Percentiles rank a stretch among this genome's conserved stretches.
Conservation (phyloP, 2,113 vertebrate species). For the Myotis brandtii region DNA sequence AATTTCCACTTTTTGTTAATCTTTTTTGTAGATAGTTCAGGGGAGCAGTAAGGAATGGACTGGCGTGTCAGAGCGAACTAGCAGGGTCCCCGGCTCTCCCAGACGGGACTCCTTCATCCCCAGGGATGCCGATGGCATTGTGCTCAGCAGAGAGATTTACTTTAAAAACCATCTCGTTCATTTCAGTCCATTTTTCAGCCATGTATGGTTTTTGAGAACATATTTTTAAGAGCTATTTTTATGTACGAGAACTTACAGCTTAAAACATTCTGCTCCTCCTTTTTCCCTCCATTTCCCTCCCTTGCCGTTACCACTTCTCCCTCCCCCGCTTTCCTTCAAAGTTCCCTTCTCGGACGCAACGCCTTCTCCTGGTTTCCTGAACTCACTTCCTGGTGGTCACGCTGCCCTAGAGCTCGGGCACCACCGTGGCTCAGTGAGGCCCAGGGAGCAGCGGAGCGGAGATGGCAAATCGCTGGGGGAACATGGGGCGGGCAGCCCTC, state of each 20-base stretch:
- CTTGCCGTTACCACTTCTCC: not conserved
- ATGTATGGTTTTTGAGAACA: not conserved
- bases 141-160: not conserved
- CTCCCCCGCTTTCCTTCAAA: not conserved
- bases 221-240: not conserved
- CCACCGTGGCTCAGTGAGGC: not conserved
- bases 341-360: not conserved
- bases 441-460: not conserved
- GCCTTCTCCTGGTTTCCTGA: not conserved
- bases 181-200: not conserved
- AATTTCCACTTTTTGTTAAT: not conserved
- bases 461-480: not conserved
- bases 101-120: not conserved
- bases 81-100: not conserved
- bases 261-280: not conserved
- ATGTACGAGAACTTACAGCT: not conserved
- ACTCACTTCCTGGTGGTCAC: not conserved
- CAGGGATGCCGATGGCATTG: not conserved
- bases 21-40: not conserved
- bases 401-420: not conserved
- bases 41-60: not conserved
- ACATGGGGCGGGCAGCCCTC: fast-evolving
- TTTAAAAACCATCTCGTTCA: not conserved
- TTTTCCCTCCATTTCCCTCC: not conserved
- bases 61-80: fast-evolving